Evolutionary conservation across 2,797 vertebrate species (phyloP), one percentile per base, ranked within the genome.

Genomic region (Antennarius maculatus): DNA sequence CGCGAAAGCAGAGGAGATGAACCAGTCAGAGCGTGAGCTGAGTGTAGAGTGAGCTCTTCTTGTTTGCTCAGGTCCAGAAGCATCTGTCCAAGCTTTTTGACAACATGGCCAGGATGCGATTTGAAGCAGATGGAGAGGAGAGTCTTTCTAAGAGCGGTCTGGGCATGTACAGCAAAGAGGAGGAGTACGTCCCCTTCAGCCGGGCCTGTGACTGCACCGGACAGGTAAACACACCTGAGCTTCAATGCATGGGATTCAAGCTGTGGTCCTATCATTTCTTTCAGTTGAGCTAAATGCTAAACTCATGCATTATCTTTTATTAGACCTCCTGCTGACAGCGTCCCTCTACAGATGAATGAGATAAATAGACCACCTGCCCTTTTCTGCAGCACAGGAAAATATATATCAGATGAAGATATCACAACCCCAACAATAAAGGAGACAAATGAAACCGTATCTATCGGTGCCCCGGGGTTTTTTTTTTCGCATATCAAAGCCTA

Each of bases 61-160:
- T 53, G 34, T 88, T 66, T 69, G 68, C 60, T 49, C 78, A 98
- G 98, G 96, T 98, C 77, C 96, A 98, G 74, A 93, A 90, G 42
- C 98, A 99, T 87, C 95, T 98, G 74, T 94, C 96, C 70, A 99
- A 99, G 85, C 93, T 99, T 65, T 99, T 99, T 73, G 97, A 99
- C 93, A 98, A 94, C 83, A 94, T 95, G 91, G 93, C 94, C 17
- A 96, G 91, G 90, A 91, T 99, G 94, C 86, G 84, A 53, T 98
- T 98, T 86, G 92, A 95, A 77, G 56, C 82, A 12, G 95, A 95
- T 7, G 76, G 82, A 45, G 89, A 90, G 17, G 91, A 92, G 49
- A 91, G 87, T 7, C 82, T 86, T 50, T 92, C 91, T 2, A 96
- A 95, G 76, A 89, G 51, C 0, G 93, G 88, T 10, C 80, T 97